Evolutionary conservation across 2,113 vertebrate genomes (phyloP).

Genomic region (Limanda limanda): DNA sequence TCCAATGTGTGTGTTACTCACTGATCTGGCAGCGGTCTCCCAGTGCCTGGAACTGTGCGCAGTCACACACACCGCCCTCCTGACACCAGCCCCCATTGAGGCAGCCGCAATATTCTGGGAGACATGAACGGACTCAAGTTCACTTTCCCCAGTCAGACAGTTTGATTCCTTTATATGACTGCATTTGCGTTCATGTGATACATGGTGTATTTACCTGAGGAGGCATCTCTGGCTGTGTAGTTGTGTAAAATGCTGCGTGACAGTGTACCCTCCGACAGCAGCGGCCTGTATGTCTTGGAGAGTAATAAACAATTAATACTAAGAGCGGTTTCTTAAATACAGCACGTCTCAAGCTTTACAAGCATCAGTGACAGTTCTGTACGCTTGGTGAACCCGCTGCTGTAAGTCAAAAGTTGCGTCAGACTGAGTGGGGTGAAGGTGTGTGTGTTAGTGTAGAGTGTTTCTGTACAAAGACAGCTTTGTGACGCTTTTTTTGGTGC

Average conservation of each 20-base stretch:
- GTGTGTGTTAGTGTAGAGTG: slow-evolving; percentile 48
- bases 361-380: slow-evolving; percentile 27
- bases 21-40: slow-evolving; percentile 97
- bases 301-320: slow-evolving; percentile 45
- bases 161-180: slow-evolving; percentile 1
- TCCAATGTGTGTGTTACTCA: slow-evolving; percentile 79
- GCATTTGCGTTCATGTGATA: neutral
- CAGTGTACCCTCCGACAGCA: slow-evolving; percentile 68
- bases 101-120: slow-evolving; percentile 86
- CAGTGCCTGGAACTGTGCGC: slow-evolving; percentile 94
- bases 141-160: neutral
- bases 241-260: slow-evolving; percentile 77
- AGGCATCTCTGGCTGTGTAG: slow-evolving; percentile 79
- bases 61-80: slow-evolving; percentile 92
- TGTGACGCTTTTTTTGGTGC: slow-evolving; percentile 73
- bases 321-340: neutral
- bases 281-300: slow-evolving; percentile 72
- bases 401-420: slow-evolving; percentile 53
- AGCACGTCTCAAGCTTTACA: slow-evolving; percentile 3
- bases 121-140: slow-evolving; percentile 30
- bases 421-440: slow-evolving; percentile 60
- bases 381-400: slow-evolving; percentile 13
- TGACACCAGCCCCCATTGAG: slow-evolving; percentile 98
- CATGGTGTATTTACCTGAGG: slow-evolving; percentile 69
- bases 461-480: slow-evolving; percentile 75